Conservation (phyloP, 2,797 vertebrate species). For the Lateolabrax maculatus region DNA sequence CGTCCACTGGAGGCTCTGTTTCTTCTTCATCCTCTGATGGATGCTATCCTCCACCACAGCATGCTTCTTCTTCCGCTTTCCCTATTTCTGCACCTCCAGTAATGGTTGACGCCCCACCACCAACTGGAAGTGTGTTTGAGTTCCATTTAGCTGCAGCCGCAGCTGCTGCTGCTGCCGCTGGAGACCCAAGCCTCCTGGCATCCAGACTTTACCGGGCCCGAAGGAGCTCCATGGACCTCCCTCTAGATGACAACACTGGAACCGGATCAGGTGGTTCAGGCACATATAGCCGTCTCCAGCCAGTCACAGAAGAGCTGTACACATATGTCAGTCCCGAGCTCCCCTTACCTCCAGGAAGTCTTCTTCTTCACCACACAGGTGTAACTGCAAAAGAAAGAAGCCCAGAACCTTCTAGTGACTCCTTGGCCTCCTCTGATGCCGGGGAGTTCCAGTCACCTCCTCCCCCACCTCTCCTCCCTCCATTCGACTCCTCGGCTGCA, state of each 20-base stretch:
- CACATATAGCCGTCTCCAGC: constrained; percentile 91
- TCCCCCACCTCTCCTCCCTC: constrained; percentile 83
- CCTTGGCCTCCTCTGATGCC: constrained; percentile 93
- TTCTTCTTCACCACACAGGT: constrained; percentile 84
- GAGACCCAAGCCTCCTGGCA: constrained; percentile 77
- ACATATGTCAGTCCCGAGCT: constrained; percentile 88
- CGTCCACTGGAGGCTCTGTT: constrained; percentile 64
- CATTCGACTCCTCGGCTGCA: constrained; percentile 81
- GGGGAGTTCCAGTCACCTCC: constrained; percentile 95
- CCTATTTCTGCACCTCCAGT: constrained; percentile 93
- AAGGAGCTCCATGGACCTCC: constrained; percentile 91
- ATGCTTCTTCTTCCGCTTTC: constrained; percentile 87
- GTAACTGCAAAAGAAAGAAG: constrained; percentile 89
- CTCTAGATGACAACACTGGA: constrained; percentile 87
- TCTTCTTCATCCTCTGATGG: constrained; percentile 72
- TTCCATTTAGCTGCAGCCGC: constrained; percentile 90
- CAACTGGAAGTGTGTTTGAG: constrained; percentile 91
- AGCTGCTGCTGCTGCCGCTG: constrained; percentile 82
- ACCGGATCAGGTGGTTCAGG: constrained; percentile 79
- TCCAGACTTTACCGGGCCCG: constrained; percentile 88
- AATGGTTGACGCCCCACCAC: constrained; percentile 79
- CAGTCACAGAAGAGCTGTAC: constrained; percentile 94
- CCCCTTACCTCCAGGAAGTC: constrained; percentile 87
- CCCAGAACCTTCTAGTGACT: constrained; percentile 95
- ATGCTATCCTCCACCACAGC: constrained; percentile 81